These are phyloP conservation scores for Nibea albiflora DNA, from an alignment of 2,113 vertebrate genomes.

Conservation along the genomic window DNA sequence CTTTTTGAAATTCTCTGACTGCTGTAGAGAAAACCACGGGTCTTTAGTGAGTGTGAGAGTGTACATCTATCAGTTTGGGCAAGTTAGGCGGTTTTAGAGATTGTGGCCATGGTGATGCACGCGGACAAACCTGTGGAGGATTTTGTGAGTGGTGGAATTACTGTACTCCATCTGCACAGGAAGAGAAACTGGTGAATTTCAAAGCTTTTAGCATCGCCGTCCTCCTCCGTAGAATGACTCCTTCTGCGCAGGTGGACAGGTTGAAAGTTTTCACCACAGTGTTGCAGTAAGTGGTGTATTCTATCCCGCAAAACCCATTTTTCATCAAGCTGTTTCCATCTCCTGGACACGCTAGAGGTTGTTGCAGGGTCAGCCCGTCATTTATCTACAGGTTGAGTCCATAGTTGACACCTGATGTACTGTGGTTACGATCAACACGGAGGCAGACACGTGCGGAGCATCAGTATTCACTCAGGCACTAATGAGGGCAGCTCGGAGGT, in stretches of 20 bases:
- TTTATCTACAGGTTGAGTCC: conserved; percentile 19
- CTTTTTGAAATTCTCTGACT: conserved; percentile 77
- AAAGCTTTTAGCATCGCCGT: background rate
- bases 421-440: conserved; percentile 29
- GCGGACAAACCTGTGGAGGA: conserved; percentile 15
- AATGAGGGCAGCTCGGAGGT: conserved; percentile 56
- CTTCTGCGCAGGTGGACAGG: background rate
- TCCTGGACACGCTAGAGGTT: background rate
- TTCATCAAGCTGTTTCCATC: conserved; percentile 6
- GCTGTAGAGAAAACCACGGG: conserved; percentile 69
- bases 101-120: conserved; percentile 34
- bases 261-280: background rate
- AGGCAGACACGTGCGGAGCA: conserved; percentile 32
- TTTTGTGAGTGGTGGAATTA: conserved; percentile 17
- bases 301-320: background rate
- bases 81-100: conserved; percentile 3
- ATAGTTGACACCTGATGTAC: conserved; percentile 47
- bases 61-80: conserved; percentile 36
- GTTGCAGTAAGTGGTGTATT: background rate
- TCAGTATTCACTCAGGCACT: conserved; percentile 49
- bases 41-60: conserved; percentile 28
- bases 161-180: conserved; percentile 1
- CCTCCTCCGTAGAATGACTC: conserved; percentile 6
- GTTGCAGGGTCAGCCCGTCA: conserved; percentile 6
- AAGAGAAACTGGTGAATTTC: conserved; percentile 1